Base-by-base conservation (phyloP, 2,888 invertebrate species). In the Tetrapedia diversipes region DNA sequence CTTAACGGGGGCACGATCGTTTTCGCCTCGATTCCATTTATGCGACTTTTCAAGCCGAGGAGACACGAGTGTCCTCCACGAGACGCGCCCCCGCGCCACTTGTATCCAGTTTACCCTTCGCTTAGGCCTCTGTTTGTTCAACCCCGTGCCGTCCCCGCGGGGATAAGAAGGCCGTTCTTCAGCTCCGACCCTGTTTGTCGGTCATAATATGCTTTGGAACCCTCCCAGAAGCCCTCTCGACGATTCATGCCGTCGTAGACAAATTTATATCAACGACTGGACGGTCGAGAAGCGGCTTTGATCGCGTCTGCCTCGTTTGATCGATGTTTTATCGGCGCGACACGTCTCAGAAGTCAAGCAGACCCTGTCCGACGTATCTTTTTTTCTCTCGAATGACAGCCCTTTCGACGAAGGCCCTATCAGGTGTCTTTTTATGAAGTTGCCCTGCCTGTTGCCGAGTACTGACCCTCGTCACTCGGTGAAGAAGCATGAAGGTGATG, bases 121-220 rank as follows among this genome's bases (percentile, higher is more conserved):
- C 71, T 70, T 59, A 34, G 77, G 39, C 60, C 29, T 77, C 39
- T 80, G 74, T 80, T 82, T 80, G 80, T 16, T 63, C 74, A 57
- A 29, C 59, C 56, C 54, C 59, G 39, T 56, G 54, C 54, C 57
- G 41, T 37, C 54, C 61, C 32, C 60, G 47, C 63, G 24, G 32
- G 51, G 29, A 56, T 60, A 63, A 63, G 59, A 56, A 60, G 47
- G 37, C 41, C 51, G 32, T 47, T 60, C 54, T 61, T 27, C 75
- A 47, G 14, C 56, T 14, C 34, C 47, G 64, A 54, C 45, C 72
- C 63, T 83, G 72, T 83, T 83, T 75, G 79, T 63, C 81, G 66
- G 41, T 79, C 65, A 81, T 81, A 83, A 83, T 83, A 75, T 73
- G 69, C 56, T 32, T 7, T 67, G 47, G 45, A 83, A 65, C 51